phyloP scores from a whole-genome alignment of 2,888 invertebrate species.

The Trilocha varians region DNA sequence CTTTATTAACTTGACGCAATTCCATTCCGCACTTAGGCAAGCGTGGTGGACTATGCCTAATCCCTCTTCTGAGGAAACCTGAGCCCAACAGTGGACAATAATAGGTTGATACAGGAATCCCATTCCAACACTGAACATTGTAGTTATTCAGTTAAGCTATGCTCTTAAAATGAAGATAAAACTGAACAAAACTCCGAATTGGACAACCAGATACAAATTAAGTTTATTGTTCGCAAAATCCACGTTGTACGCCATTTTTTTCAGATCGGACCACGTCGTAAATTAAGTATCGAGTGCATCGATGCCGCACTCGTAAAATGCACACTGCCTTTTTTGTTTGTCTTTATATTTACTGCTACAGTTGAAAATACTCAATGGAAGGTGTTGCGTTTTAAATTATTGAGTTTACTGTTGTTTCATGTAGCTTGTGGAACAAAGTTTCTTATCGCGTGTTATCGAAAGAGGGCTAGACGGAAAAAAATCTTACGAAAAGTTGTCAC shows the following conservation, averaged over 20 bases:
- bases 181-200: not conserved
- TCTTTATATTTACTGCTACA: conserved; percentile 22
- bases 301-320: conserved; percentile 25
- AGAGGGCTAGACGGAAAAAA: too few species aligned
- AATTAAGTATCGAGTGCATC: conserved; percentile 32
- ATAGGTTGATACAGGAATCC: too few species aligned
- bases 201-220: conserved; percentile 4
- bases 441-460: too few species aligned
- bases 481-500: too few species aligned
- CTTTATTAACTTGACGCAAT: too few species aligned
- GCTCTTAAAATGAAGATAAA: not conserved
- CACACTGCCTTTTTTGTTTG: conserved; percentile 31
- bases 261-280: conserved; percentile 25
- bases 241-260: conserved; percentile 21
- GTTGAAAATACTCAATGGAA: conserved; percentile 17
- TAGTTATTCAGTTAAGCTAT: too few species aligned
- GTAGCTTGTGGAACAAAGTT: too few species aligned
- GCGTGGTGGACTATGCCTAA: too few species aligned
- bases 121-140: too few species aligned
- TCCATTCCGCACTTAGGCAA: too few species aligned
- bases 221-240: conserved; percentile 32
- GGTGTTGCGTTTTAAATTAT: conserved; percentile 3
- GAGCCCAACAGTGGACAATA: too few species aligned
- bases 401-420: not conserved
- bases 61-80: too few species aligned